These are phyloP conservation scores for Heterotis niloticus DNA, from an alignment of 2,113 vertebrate species.

Conservation along the genomic window DNA sequence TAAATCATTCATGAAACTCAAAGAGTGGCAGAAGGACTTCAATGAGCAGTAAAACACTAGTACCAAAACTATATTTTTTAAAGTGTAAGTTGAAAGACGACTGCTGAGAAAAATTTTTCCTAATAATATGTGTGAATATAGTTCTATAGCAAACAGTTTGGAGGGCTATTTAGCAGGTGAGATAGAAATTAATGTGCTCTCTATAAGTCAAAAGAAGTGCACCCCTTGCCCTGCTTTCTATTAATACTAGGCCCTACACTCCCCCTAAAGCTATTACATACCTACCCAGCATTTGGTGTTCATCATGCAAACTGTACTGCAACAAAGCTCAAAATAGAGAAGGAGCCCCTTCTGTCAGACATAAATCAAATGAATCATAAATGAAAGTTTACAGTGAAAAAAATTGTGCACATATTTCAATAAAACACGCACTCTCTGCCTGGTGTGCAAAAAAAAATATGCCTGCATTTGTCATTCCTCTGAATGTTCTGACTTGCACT, in stretches of 20 bases:
- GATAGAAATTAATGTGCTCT: too few species aligned
- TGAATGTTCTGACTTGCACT: constrained; percentile 29
- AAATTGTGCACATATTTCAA: background rate
- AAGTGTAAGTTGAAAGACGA: too few species aligned
- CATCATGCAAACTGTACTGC: background rate
- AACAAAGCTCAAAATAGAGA: background rate
- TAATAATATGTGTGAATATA: too few species aligned
- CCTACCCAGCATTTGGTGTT: background rate
- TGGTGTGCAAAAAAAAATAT: constrained; percentile 28
- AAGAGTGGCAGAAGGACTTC: too few species aligned
- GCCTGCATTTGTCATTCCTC: constrained; percentile 36
- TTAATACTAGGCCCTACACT: background rate
- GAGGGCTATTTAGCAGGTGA: too few species aligned
- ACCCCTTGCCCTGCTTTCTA: background rate
- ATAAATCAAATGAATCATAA: constrained; percentile 30
- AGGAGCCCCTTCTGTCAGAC: constrained; percentile 16
- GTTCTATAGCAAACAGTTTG: too few species aligned
- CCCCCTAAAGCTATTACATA: background rate
- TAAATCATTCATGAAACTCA: too few species aligned
- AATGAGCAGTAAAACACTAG: too few species aligned
- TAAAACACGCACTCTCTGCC: constrained; percentile 29
- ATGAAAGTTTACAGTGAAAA: constrained; percentile 20
- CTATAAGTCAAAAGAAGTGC: background rate
- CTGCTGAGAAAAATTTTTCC: too few species aligned
- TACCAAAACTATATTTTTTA: too few species aligned